Evolutionary conservation across 2,113 vertebrate genomes (phyloP).

Genomic region (Narcine bancroftii): DNA sequence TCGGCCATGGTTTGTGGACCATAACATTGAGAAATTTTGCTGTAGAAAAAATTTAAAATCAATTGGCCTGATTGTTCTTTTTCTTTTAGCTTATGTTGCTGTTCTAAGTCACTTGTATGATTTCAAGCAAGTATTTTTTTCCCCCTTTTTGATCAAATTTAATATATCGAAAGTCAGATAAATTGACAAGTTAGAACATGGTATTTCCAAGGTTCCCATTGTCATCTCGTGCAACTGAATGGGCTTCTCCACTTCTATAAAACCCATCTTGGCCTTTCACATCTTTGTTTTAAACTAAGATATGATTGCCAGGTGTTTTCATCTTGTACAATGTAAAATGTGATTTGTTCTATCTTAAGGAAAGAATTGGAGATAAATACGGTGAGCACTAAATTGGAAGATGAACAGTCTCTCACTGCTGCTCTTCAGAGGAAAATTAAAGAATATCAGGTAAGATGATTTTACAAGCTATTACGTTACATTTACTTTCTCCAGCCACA

Average conservation of each 20-base stretch:
- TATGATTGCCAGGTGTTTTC: neutral
- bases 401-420: constrained; percentile 53
- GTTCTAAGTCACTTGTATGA: neutral
- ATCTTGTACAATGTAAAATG: neutral
- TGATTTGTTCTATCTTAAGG: constrained; percentile 44
- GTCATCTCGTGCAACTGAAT: too few relatives aligned
- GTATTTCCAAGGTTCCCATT: too few relatives aligned
- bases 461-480: neutral
- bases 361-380: constrained; percentile 60
- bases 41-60: too few relatives aligned
- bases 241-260: neutral
- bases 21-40: too few relatives aligned
- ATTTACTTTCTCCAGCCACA: neutral
- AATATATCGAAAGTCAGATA: neutral
- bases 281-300: neutral
- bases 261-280: neutral
- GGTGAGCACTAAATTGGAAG: constrained; percentile 53
- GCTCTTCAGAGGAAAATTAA: constrained; percentile 56
- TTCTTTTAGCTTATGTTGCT: neutral
- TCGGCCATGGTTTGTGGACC: too few relatives aligned
- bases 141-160: neutral
- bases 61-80: neutral
- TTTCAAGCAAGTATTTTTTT: neutral
- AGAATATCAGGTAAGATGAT: constrained; percentile 56
- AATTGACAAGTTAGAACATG: neutral